A percentile compares a stretch with the other conserved stretches of the same genome.
These are phyloP conservation scores for Erpornis zantholeuca DNA, from an alignment of 2,113 vertebrate species.

Conservation along the genomic window DNA sequence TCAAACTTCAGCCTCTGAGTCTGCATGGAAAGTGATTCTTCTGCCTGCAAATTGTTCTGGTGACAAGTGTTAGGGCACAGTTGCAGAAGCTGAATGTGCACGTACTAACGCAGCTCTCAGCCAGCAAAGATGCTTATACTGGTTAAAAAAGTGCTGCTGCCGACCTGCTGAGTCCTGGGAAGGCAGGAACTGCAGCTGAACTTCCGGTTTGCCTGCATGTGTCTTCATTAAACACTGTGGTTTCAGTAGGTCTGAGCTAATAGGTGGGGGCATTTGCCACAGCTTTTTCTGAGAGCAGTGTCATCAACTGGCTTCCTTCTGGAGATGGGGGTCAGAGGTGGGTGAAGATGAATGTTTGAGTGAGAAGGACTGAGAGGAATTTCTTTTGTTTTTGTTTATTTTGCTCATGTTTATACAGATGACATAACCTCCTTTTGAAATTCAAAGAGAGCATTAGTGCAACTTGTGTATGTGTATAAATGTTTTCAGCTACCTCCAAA, in stretches of 20 bases:
- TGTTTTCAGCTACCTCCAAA: not conserved
- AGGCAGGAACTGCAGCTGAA: not conserved
- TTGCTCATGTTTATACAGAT: not conserved
- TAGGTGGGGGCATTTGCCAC: accelerated
- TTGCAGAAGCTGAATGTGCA: not conserved
- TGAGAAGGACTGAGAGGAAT: not conserved
- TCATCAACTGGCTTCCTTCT: not conserved
- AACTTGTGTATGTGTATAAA: not conserved
- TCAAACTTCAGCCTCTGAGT: not conserved
- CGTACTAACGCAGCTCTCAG: not conserved
- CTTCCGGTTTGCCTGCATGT: not conserved
- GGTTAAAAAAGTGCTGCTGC: not conserved
- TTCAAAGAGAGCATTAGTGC: not conserved
- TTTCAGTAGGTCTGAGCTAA: not conserved
- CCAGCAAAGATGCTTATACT: not conserved
- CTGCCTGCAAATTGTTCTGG: not conserved
- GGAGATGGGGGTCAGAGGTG: not conserved
- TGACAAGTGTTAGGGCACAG: not conserved
- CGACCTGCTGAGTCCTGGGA: not conserved
- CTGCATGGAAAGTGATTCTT: not conserved
- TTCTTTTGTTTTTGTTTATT: not conserved
- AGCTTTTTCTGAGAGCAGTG: not conserved
- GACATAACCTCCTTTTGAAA: not conserved
- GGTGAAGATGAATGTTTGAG: not conserved
- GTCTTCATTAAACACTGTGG: not conserved